These are phyloP conservation scores for Sebastiscus tertius DNA, from an alignment of 2,797 vertebrate species.

Conservation along the genomic window DNA sequence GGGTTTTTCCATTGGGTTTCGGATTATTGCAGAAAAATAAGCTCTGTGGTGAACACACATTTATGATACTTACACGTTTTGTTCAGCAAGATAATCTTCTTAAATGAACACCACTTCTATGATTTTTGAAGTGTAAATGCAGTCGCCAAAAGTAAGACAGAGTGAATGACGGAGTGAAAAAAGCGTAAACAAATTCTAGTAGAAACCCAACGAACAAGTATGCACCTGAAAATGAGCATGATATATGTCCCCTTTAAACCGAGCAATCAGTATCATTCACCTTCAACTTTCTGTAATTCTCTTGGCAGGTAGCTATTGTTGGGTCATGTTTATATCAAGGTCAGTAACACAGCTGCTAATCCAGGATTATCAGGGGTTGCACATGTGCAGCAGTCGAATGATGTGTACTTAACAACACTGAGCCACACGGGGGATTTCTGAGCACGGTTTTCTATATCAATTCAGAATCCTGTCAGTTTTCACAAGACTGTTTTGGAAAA, in stretches of 20 bases:
- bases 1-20: too few species aligned
- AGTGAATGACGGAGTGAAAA: too few species aligned
- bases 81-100: too few species aligned
- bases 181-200: too few species aligned
- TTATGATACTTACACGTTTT: too few species aligned
- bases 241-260: not conserved
- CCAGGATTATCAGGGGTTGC: slow-evolving; percentile 30
- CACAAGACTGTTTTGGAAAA: not conserved
- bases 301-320: not conserved
- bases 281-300: not conserved
- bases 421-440: not conserved
- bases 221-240: too few species aligned
- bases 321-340: slow-evolving; percentile 16
- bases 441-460: not conserved
- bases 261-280: not conserved
- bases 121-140: too few species aligned
- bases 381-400: slow-evolving; percentile 18
- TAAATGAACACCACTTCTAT: too few species aligned
- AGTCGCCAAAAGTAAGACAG: too few species aligned
- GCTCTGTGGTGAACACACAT: too few species aligned
- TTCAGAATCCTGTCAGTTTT: slow-evolving; percentile 13
- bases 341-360: slow-evolving; percentile 20
- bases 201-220: too few species aligned
- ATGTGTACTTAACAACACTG: slow-evolving; percentile 9
- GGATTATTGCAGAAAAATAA: too few species aligned